Percentiles rank a stretch among this genome's conserved stretches.
phyloP scores from a whole-genome alignment of 1,140 invertebrate species.

The Popillia japonica region DNA sequence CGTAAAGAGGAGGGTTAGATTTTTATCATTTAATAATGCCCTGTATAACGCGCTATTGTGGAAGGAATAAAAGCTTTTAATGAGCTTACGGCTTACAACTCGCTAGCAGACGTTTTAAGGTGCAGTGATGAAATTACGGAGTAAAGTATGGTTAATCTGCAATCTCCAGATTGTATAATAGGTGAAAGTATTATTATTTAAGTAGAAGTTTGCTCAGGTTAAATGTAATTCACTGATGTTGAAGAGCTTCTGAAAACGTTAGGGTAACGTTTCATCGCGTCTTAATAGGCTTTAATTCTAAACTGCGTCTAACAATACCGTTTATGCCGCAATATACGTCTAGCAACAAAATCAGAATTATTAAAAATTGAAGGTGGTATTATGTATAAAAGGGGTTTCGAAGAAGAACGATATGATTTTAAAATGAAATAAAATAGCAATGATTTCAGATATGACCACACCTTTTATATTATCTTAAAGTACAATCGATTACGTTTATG shows the following conservation, averaged over 20 bases:
- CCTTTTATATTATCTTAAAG: too few species aligned
- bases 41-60: not conserved
- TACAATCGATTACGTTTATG: too few species aligned
- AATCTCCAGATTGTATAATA: conserved; percentile 4
- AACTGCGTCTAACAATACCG: too few species aligned
- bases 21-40: conserved; percentile 16
- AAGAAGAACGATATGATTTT: too few species aligned
- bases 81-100: conserved; percentile 13
- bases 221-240: not conserved
- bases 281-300: too few species aligned
- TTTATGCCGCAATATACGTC: too few species aligned
- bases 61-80: conserved; percentile 10
- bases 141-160: not conserved
- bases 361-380: too few species aligned
- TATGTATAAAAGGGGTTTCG: too few species aligned
- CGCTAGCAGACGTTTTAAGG: not conserved
- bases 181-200: conserved; percentile 7
- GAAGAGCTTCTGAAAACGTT: not conserved
- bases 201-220: not conserved
- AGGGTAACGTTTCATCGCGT: not conserved
- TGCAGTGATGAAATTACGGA: conserved; percentile 4
- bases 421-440: too few species aligned
- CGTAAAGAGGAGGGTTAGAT: not conserved
- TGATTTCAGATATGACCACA: too few species aligned
- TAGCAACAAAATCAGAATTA: too few species aligned